These are phyloP conservation scores for Cataglyphis livida DNA, from an alignment of 2,888 invertebrate genomes.

Conservation along the genomic window DNA sequence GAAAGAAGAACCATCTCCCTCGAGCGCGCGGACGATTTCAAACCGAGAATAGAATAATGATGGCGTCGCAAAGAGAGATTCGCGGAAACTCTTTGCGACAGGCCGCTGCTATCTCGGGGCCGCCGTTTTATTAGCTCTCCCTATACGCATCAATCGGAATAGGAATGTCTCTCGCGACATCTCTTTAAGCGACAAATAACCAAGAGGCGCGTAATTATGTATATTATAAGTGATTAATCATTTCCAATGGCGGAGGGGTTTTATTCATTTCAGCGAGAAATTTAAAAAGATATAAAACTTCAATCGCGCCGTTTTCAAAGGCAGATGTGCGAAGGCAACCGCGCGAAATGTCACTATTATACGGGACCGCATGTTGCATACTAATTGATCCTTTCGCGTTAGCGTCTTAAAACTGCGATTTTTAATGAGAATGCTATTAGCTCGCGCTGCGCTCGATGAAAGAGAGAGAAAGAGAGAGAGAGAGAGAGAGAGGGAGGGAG, in stretches of 20 bases:
- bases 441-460: neutral
- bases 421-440: neutral
- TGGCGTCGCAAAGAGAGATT: constrained; percentile 53
- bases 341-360: neutral
- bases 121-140: neutral
- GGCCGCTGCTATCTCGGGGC: constrained; percentile 7
- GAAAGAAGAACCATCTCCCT: constrained; percentile 56
- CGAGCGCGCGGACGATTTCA: constrained; percentile 55
- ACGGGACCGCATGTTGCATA: neutral
- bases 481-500: too few species aligned
- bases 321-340: constrained; percentile 15
- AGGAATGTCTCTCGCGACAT: too few species aligned
- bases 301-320: neutral
- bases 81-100: constrained; percentile 30
- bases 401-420: constrained; percentile 5
- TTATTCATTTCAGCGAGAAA: neutral
- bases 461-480: neutral
- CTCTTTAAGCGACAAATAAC: neutral
- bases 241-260: neutral
- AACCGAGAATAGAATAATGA: constrained; percentile 69
- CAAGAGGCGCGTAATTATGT: neutral
- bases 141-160: neutral
- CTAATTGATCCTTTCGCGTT: constrained; percentile 8
- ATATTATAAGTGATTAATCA: neutral
- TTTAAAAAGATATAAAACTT: neutral